Evolutionary conservation across 2,888 invertebrate species (phyloP).

Genomic region (Oxyteleia sp.): DNA sequence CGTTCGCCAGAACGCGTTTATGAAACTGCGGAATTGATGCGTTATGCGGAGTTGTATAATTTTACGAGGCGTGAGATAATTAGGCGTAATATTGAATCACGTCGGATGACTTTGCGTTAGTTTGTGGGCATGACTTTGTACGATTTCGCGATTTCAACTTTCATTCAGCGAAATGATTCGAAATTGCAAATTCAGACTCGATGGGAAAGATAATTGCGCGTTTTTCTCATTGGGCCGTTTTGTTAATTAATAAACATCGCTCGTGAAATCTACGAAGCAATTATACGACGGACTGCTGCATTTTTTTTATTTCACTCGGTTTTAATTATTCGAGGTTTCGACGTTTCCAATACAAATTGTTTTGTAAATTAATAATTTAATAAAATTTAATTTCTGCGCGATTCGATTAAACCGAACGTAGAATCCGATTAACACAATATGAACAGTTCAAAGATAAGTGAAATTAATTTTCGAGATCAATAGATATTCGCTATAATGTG

Average conservation of each 20-base stretch:
- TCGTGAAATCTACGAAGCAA: no score
- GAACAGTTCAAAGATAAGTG: constrained; percentile 1
- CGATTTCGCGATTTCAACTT: constrained; percentile 45
- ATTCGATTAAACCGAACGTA: no score
- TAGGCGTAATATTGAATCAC: constrained; percentile 45
- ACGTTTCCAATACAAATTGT: no score
- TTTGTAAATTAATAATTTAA: no score
- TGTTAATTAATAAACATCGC: no score
- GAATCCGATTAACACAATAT: constrained; percentile 1
- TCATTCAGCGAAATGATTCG: constrained; percentile 36
- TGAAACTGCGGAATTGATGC: constrained; percentile 47
- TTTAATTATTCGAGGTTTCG: no score
- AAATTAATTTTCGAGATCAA: constrained; percentile 7
- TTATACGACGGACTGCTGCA: no score
- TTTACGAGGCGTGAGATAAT: constrained; percentile 65
- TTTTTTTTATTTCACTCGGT: no score
- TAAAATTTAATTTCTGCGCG: no score
- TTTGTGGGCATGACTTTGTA: neutral
- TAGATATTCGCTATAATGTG: neutral
- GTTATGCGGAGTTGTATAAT: constrained; percentile 44
- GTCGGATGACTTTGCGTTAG: constrained; percentile 50
- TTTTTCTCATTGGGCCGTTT: neutral
- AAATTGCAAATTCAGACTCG: neutral
- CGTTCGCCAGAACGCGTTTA: constrained; percentile 31
- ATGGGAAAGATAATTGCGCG: neutral